A percentile compares a stretch with the other conserved stretches of the same genome.
phyloP scores from a whole-genome alignment of 2,113 vertebrate genomes.

The Anas platyrhynchos region DNA sequence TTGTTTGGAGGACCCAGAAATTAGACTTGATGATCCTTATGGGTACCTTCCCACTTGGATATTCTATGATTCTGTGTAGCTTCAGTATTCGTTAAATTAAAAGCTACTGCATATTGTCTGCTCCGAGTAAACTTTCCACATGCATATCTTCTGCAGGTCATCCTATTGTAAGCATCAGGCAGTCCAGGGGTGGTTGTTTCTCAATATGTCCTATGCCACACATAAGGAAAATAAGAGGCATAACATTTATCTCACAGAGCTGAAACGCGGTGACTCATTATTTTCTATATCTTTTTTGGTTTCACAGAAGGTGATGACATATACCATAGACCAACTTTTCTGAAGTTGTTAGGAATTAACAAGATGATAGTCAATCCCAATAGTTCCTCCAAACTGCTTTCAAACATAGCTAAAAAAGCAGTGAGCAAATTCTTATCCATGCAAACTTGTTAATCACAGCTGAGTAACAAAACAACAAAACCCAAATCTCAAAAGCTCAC shows the following conservation, averaged over 20 bases:
- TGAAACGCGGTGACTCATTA: rapidly evolving
- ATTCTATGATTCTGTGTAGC: background rate
- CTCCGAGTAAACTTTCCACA: background rate
- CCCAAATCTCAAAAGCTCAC: background rate
- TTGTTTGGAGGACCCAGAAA: too few species aligned
- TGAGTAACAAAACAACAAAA: background rate
- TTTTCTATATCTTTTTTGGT: background rate
- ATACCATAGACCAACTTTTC: background rate
- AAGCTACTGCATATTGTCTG: rapidly evolving
- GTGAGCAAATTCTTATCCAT: background rate
- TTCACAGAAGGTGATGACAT: background rate
- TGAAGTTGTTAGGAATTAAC: background rate
- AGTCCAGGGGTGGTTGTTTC: background rate
- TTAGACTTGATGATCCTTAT: too few species aligned
- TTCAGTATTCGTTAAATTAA: background rate
- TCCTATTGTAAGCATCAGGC: background rate
- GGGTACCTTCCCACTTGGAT: too few species aligned
- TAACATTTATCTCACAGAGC: background rate
- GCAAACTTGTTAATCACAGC: background rate
- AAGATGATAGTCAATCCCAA: background rate
- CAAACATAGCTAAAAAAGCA: background rate
- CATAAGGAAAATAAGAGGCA: background rate
- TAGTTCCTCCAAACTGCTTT: background rate
- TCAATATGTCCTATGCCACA: background rate
- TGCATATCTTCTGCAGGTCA: background rate